Evolutionary conservation across 1,140 invertebrate genomes (phyloP), one percentile per base, ranked within the genome.

Genomic region (Rhagoletis pomonella): DNA sequence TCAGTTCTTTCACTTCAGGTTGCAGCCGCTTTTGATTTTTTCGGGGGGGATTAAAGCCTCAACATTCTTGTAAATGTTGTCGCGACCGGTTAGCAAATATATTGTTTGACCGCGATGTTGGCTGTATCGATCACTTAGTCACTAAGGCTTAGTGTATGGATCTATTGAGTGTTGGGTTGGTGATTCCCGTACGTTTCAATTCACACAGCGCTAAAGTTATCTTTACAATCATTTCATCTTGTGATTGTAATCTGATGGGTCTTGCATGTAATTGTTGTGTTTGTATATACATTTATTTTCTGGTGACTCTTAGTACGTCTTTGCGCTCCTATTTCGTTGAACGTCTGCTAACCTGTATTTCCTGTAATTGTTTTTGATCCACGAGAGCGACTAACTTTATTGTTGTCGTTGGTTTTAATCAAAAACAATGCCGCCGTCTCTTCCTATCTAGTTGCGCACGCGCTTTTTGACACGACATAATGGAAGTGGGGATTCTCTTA

Each of bases 51-150:
- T 14, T 17, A 9, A 14, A 29, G 60, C 17, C 47, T 19, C 47
- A 81, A 81, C 73, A 81, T 81, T 81, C 73, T 81, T 81, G 44
- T 17, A 81, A 81, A 81, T 81, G 47, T 81, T 81, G 73, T 10
- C 73, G 73, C 73, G 17, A 81, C 73, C 50, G 73, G 73, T 81
- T 81, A 73, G 14, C 14, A 39, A 47, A 73, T 73, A n/a, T 55
- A n/a, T n/a, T 50, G 69, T 77, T 50, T 17, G 4, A 4, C 12
- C 12, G 12, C 19, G 65, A 2, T 0, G 0, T 69, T 69, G 3
- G 5, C 19, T 77, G 44, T 77, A 39, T 50, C 5, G 47, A n/a
- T 81, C 6, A 50, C 19, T 81, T 81, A 29, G 29, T 29, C 29
- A 29, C 29, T 29, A 29, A 29, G 29, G 29, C 29, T 29, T 29